phyloP scores from a whole-genome alignment of 2,113 vertebrate species.

The Chaenogobius annularis region DNA sequence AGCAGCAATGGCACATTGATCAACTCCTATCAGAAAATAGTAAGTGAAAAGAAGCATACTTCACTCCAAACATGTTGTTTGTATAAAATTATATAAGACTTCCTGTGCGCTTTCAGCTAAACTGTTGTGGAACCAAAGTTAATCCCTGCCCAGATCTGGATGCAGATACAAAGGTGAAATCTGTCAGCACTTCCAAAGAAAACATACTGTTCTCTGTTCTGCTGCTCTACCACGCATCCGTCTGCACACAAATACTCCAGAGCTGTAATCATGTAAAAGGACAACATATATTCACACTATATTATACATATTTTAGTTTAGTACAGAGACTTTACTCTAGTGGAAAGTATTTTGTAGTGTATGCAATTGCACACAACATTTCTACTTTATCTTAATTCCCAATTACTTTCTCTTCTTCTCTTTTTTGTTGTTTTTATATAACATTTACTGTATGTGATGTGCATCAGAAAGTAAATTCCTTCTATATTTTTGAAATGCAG shows the following conservation, averaged over 20 bases:
- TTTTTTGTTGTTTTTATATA: background rate
- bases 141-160: slow-evolving; percentile 39
- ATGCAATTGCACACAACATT: background rate
- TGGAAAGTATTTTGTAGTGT: background rate
- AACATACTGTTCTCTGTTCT: background rate
- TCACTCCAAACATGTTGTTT: background rate
- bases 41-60: slow-evolving; percentile 25
- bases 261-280: background rate
- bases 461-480: too few species aligned
- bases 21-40: slow-evolving; percentile 63
- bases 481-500: slow-evolving; percentile 61
- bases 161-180: slow-evolving; percentile 45
- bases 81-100: background rate
- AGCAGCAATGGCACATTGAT: slow-evolving; percentile 72
- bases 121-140: slow-evolving; percentile 62
- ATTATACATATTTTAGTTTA: background rate
- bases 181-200: slow-evolving; percentile 5
- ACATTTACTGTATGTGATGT: too few species aligned
- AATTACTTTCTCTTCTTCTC: background rate
- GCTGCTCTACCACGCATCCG: background rate
- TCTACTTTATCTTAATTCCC: too few species aligned
- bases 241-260: background rate
- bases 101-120: slow-evolving; percentile 50
- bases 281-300: background rate
- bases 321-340: background rate